Conservation (phyloP, 2,113 vertebrate species). For the Monarcha castaneiventris region DNA sequence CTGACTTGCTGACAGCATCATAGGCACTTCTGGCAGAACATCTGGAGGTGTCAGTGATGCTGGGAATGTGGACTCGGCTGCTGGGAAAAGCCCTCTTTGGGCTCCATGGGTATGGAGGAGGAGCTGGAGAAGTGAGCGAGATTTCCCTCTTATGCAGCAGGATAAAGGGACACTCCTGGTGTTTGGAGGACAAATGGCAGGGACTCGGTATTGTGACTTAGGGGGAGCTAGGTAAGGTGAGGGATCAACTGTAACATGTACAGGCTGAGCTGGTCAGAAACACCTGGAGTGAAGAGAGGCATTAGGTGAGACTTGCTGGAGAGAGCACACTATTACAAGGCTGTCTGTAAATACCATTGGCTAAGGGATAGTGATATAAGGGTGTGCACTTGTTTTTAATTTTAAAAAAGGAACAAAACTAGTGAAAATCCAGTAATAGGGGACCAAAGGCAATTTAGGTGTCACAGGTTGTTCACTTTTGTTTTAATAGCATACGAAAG, state of each 20-base stretch:
- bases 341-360: neutral
- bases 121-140: neutral
- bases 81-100: neutral
- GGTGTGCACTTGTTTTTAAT: neutral
- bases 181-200: neutral
- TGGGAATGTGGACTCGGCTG: neutral
- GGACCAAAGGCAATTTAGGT: neutral
- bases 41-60: neutral
- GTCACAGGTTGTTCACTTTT: neutral
- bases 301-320: neutral
- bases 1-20: neutral
- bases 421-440: neutral
- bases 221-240: neutral
- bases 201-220: rapidly evolving
- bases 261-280: neutral
- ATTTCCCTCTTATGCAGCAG: neutral
- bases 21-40: neutral
- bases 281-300: neutral
- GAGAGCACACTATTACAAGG: rapidly evolving
- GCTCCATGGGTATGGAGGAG: neutral
- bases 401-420: neutral
- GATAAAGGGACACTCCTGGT: neutral
- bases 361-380: neutral
- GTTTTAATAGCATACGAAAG: neutral
- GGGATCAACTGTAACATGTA: rapidly evolving